Evolutionary conservation across 2,888 invertebrate species (phyloP).

Genomic region (Plagodis dolabraria): DNA sequence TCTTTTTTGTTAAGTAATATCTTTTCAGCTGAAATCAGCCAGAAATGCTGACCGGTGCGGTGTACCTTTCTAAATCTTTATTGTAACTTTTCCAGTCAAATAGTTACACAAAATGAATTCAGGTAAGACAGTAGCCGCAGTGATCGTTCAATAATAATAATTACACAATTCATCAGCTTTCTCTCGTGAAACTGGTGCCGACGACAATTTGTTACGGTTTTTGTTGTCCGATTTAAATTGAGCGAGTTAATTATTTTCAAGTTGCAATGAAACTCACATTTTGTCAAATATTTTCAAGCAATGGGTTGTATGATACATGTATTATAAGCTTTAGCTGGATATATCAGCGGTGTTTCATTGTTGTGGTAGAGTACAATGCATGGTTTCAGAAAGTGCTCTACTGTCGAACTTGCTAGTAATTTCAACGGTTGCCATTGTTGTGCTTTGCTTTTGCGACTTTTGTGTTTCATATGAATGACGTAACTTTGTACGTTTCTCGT

Average conservation of each 20-base stretch:
- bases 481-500: constrained; percentile 50
- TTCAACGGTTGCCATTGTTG: constrained; percentile 60
- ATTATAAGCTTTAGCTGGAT: neutral
- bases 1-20: too few relatives aligned
- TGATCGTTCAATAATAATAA: constrained; percentile 44
- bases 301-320: too few relatives aligned
- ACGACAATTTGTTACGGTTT: constrained; percentile 43
- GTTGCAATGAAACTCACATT: constrained; percentile 24
- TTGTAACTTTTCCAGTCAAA: constrained; percentile 38
- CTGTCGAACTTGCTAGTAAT: constrained; percentile 61
- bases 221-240: constrained; percentile 32
- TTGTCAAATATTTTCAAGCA: constrained; percentile 7
- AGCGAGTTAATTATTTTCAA: constrained; percentile 35
- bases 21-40: neutral
- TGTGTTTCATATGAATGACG: constrained; percentile 56
- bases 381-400: constrained; percentile 59
- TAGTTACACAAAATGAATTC: constrained; percentile 40
- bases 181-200: constrained; percentile 45
- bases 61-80: constrained; percentile 30
- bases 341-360: constrained; percentile 50
- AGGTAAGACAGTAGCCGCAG: constrained; percentile 37
- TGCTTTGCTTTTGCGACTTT: constrained; percentile 55
- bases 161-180: constrained; percentile 49
- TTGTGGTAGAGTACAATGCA: constrained; percentile 51
- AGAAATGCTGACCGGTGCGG: neutral